Base-by-base conservation (phyloP, 2,888 invertebrate genomes). In the Eudemis profundana region DNA sequence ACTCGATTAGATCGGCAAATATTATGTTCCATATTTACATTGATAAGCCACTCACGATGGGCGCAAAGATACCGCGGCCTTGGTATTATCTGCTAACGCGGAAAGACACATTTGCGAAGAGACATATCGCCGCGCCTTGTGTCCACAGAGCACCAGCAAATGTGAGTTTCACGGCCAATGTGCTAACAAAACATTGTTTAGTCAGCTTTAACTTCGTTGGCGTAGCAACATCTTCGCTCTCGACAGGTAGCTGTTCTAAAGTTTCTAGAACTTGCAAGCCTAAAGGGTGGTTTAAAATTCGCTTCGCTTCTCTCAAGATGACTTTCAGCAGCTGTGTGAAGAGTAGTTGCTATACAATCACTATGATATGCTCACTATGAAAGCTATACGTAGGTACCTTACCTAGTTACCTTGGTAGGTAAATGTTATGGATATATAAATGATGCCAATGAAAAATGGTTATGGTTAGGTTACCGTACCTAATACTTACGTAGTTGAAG, bases 1-100 rank as follows among this genome's bases (percentile, higher is more conserved):
- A 44, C 14, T 53, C 51, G 15, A 50, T 49, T 27, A 15, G 38
- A 47, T 49, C 44, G 14, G 57, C 51, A 64, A 64, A 64, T 51
- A 64, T 59, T 64, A 59, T 64, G 64, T 59, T 17, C 36, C 12
- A n/a, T 64, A 64, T 64, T 64, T 50, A n/a, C 64, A 36, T 23
- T 38, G 64, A 64, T 59, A 59, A 61, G 64, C 44, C 57, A 42
- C 50, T 50, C 63, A 56, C 44, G 38, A 40, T 29, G 21, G 49
- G 40, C 40, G 49, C 29, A 49, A 17, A 36, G 60, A 19, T 60
- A 42, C 42, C n/a, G 27, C 14, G 50, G n/a, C 57, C 64, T 64
- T 64, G 64, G 15, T 12, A 17, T 12, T 50, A 49, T 49, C 60
- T 60, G 27, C 27, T n/a, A 12, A 42, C 19, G 44, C 46, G 56